Conservation (phyloP, 2,888 invertebrate genomes). For the Lepas anatifera region DNA sequence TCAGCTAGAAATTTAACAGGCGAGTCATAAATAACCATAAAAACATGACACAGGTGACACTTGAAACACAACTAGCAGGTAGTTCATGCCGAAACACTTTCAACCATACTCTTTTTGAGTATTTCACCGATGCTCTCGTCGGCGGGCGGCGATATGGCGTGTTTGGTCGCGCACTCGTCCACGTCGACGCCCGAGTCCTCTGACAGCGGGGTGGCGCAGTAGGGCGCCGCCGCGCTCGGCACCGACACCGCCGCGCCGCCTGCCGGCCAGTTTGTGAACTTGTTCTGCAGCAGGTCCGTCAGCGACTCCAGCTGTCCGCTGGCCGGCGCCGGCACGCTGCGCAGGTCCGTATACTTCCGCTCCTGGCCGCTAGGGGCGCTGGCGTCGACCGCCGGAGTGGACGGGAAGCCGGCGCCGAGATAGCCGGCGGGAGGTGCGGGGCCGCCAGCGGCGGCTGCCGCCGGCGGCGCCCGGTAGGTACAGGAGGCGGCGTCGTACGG, state of each 20-base stretch:
- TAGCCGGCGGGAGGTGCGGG: neutral
- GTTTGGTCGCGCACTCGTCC: slow-evolving; percentile 30
- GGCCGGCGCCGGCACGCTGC: slow-evolving; percentile 43
- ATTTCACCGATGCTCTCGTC: slow-evolving; percentile 76
- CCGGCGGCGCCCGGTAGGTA: neutral
- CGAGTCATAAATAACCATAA: slow-evolving; percentile 5
- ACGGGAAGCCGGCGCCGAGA: neutral
- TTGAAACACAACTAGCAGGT: too few relatives aligned
- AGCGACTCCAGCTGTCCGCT: slow-evolving; percentile 57
- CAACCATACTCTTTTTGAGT: slow-evolving; percentile 83
- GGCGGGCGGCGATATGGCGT: slow-evolving; percentile 25
- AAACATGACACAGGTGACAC: neutral
- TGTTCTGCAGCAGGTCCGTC: slow-evolving; percentile 44
- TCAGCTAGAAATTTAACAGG: neutral
- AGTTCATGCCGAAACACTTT: slow-evolving; percentile 67
- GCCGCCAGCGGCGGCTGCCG: neutral
- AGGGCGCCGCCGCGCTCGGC: slow-evolving; percentile 19
- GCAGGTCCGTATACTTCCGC: slow-evolving; percentile 51
- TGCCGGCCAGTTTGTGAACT: neutral
- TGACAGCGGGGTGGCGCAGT: slow-evolving; percentile 18
- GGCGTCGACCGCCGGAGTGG: neutral
- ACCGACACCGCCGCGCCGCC: slow-evolving; percentile 19
- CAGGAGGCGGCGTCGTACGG: neutral
- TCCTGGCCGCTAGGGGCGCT: neutral
- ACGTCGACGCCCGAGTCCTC: slow-evolving; percentile 25